phyloP scores from a whole-genome alignment of 53 echinoderm and acorn worm genomes.

The Echinarachnius parma region DNA sequence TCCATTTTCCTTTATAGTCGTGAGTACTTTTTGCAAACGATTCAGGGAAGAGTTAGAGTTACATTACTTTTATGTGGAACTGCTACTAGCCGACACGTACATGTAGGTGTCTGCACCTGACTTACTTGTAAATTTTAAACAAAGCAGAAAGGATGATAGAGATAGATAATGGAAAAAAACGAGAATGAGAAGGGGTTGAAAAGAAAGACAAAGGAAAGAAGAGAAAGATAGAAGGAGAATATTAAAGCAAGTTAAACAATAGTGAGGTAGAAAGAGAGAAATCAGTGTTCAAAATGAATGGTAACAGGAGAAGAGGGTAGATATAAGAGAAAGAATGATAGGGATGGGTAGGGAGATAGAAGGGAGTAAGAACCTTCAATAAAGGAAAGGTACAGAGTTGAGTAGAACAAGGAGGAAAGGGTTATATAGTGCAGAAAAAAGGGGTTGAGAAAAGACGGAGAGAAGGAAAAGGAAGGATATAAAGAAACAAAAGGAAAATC shows the following conservation, averaged over 20 bases:
- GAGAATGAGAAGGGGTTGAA: neutral
- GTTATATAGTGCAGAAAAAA: neutral
- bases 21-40: too few relatives aligned
- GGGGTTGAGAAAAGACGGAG: neutral
- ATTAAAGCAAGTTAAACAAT: neutral
- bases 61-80: too few relatives aligned
- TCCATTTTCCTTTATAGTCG: too few relatives aligned
- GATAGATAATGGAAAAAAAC: neutral
- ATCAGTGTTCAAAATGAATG: neutral
- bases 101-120: too few relatives aligned
- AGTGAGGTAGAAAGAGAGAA: neutral
- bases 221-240: neutral
- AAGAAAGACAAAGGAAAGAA: neutral
- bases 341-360: neutral
- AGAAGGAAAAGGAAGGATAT: neutral
- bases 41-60: too few relatives aligned
- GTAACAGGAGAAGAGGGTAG: neutral
- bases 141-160: neutral
- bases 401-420: neutral
- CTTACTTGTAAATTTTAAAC: too few relatives aligned
- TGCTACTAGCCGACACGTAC: too few relatives aligned
- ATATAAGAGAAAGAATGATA: neutral
- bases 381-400: too few relatives aligned
- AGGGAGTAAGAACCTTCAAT: too few relatives aligned
- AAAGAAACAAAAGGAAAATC: neutral